Evolutionary conservation across 2,113 vertebrate species (phyloP).

Genomic region (Ammospiza nelsoni): DNA sequence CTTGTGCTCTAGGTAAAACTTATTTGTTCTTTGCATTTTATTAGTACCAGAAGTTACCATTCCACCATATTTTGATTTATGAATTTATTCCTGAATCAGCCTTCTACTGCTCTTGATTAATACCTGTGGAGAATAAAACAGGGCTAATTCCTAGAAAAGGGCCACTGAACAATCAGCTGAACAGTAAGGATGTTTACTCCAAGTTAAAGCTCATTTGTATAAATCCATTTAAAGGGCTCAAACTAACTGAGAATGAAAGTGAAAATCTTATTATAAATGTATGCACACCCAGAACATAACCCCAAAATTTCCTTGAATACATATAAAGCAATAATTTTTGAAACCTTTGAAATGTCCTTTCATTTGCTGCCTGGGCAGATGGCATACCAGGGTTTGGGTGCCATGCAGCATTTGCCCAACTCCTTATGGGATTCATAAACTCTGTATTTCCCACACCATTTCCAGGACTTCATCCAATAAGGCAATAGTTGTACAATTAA

Average conservation of each 20-base stretch:
- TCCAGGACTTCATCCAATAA: not conserved
- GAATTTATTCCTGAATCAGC: not conserved
- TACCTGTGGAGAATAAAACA: not conserved
- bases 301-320: not conserved
- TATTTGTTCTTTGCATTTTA: not conserved
- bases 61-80: not conserved
- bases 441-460: fast-evolving
- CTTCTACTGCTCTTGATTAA: not conserved
- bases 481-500: not conserved
- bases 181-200: not conserved
- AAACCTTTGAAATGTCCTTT: not conserved
- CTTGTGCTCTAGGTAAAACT: not conserved
- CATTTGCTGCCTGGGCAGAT: not conserved
- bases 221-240: not conserved
- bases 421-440: not conserved
- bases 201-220: not conserved
- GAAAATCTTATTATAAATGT: not conserved
- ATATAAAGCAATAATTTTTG: not conserved
- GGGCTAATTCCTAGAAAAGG: not conserved
- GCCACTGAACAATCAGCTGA: not conserved
- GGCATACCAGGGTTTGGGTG: not conserved
- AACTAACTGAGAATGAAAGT: not conserved
- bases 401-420: not conserved
- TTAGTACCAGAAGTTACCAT: not conserved
- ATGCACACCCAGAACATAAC: not conserved